These are phyloP conservation scores for Luidia sarsii DNA, from an alignment of 53 echinoderm and acorn worm genomes.

Conservation along the genomic window DNA sequence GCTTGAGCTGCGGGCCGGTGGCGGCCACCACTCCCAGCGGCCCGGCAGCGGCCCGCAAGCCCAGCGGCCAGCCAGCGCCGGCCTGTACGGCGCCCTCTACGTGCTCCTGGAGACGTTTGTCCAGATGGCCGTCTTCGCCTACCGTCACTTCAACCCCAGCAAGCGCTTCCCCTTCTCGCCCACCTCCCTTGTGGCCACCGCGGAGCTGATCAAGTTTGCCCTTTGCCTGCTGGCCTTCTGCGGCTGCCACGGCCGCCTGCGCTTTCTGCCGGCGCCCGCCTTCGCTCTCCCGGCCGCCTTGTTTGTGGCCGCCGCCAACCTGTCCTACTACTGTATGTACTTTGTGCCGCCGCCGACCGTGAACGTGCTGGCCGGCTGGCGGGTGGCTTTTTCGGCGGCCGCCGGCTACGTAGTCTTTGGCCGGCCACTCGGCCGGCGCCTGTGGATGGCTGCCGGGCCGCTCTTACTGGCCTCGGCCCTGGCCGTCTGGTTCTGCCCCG, in stretches of 20 bases:
- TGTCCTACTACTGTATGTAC: conserved; percentile 30
- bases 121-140: not conserved
- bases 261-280: conserved; percentile 7
- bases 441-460: conserved; percentile 11
- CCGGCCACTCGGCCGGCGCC: not conserved
- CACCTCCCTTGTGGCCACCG: not conserved
- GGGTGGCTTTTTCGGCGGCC: conserved; percentile 11
- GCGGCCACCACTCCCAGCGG: too few relatives aligned
- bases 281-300: conserved; percentile 24
- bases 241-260: not conserved
- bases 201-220: conserved; percentile 21
- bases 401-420: conserved; percentile 14
- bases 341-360: conserved; percentile 32
- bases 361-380: conserved; percentile 41
- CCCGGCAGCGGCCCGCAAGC: not conserved
- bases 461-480: not conserved
- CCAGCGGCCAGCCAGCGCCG: not conserved
- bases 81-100: not conserved
- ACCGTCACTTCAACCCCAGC: conserved; percentile 13
- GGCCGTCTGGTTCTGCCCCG: conserved; percentile 11
- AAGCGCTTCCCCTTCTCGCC: conserved; percentile 6
- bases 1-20: too few relatives aligned
- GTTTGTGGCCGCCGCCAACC: conserved; percentile 15
- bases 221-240: conserved; percentile 4
- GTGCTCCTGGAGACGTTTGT: not conserved